These are phyloP conservation scores for Abrostola triplasia DNA, from an alignment of 2,888 invertebrate species.

Conservation along the genomic window DNA sequence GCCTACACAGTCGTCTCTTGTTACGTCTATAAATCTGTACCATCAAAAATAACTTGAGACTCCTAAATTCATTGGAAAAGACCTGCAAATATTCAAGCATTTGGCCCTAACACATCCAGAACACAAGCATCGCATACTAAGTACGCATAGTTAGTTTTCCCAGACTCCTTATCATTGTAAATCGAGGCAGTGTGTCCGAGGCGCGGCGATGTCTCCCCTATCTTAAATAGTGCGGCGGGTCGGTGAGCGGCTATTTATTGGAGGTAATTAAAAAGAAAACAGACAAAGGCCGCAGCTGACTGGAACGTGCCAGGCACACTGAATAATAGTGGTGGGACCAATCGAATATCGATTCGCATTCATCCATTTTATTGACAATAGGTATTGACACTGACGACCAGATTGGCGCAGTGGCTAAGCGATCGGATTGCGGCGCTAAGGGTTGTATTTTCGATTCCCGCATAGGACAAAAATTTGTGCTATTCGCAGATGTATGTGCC, in stretches of 20 bases:
- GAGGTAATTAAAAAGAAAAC: slow-evolving; percentile 86
- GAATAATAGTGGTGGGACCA: slow-evolving; percentile 58
- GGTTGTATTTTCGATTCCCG: no score
- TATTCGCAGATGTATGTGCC: no score
- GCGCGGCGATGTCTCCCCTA: slow-evolving; percentile 60
- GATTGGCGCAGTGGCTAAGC: no score
- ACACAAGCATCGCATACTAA: not conserved
- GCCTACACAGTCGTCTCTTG: no score
- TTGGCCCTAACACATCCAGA: not conserved
- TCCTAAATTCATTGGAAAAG: no score
- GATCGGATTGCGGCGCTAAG: no score
- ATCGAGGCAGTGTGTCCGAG: slow-evolving; percentile 46
- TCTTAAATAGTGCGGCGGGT: slow-evolving; percentile 62
- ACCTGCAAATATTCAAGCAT: not conserved
- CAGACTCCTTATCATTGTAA: slow-evolving; percentile 42
- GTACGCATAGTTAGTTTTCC: slow-evolving; percentile 19
- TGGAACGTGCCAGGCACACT: slow-evolving; percentile 78
- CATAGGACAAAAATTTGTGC: no score
- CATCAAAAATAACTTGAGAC: no score
- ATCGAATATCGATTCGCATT: slow-evolving; percentile 23
- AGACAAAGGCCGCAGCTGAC: slow-evolving; percentile 84
- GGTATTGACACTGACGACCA: no score
- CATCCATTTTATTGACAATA: slow-evolving; percentile 4
- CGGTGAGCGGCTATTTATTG: slow-evolving; percentile 79
- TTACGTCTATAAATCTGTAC: no score